Evolutionary conservation across 2,888 invertebrate genomes (phyloP).

Genomic region (Ophonus ardosiacus): DNA sequence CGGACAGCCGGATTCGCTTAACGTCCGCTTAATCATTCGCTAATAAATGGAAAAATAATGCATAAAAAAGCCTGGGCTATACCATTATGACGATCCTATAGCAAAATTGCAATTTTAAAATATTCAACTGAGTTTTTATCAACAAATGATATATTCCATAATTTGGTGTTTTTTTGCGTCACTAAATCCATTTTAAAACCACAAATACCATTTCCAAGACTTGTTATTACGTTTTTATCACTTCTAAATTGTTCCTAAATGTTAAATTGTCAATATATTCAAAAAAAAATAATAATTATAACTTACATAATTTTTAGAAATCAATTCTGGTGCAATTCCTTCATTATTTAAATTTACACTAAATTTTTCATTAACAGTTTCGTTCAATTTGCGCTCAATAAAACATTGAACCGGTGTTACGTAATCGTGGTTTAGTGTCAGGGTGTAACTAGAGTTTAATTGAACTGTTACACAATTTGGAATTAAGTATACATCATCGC

Average conservation of each 20-base stretch:
- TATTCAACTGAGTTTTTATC: background rate
- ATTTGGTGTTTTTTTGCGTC: background rate
- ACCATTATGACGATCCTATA: too few relatives aligned
- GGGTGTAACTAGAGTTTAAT: constrained; percentile 13
- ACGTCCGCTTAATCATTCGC: constrained; percentile 94
- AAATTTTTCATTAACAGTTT: background rate
- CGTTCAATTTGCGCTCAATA: background rate
- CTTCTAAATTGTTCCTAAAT: background rate
- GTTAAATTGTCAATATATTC: background rate
- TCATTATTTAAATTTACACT: constrained; percentile 8
- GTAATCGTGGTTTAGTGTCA: constrained; percentile 19
- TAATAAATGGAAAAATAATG: constrained; percentile 73
- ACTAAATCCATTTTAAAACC: constrained; percentile 52
- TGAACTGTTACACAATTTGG: constrained; percentile 1
- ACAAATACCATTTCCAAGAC: constrained; percentile 54
- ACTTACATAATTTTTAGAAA: background rate
- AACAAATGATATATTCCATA: constrained; percentile 37
- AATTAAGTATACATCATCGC: constrained; percentile 2
- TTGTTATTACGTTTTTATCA: constrained; percentile 45
- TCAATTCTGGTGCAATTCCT: background rate
- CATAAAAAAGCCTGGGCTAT: too few relatives aligned
- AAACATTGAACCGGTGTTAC: constrained; percentile 16
- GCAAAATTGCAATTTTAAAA: background rate
- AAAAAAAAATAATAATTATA: background rate
- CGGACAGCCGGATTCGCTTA: constrained; percentile 96